Conservation (phyloP, 53 echinoderm and acorn worm species). For the Apostichopus leukothele region DNA sequence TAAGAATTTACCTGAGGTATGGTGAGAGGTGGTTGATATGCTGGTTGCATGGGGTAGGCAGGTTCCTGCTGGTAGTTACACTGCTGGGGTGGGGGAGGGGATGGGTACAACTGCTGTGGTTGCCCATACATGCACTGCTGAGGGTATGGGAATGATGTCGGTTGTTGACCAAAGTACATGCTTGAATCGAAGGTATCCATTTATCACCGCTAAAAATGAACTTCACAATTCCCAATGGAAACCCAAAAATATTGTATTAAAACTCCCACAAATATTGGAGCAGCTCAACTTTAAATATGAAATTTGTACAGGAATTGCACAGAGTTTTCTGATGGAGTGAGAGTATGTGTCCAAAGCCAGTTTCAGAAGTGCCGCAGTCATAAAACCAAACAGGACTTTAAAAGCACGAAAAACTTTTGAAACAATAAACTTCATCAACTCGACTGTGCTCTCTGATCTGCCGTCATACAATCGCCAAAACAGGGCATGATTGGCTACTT, state of each 20-base stretch:
- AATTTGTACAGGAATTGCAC: not conserved
- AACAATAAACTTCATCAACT: not conserved
- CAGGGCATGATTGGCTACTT: slow-evolving; percentile 38
- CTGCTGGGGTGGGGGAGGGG: slow-evolving; percentile 37
- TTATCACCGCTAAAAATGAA: not conserved
- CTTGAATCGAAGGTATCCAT: slow-evolving; percentile 44
- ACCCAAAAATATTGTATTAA: no score
- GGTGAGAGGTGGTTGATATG: slow-evolving; percentile 34
- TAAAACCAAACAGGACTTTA: slow-evolving; percentile 4
- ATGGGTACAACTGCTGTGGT: slow-evolving; percentile 32
- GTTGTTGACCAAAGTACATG: slow-evolving; percentile 38
- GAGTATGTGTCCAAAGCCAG: not conserved
- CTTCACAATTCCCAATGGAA: no score
- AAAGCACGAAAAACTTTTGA: slow-evolving; percentile 8
- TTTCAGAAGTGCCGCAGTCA: slow-evolving; percentile 11
- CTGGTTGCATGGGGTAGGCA: slow-evolving; percentile 41
- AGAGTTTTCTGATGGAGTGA: not conserved
- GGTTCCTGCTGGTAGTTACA: slow-evolving; percentile 26
- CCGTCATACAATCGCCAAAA: not conserved
- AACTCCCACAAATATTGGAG: no score
- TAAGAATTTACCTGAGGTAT: not conserved
- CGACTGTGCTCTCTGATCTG: not conserved
- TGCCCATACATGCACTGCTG: slow-evolving; percentile 43
- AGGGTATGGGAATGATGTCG: not conserved
- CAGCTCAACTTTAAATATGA: not conserved